Evolutionary conservation across 1,140 invertebrate genomes (phyloP).

Genomic region (Pantala flavescens): DNA sequence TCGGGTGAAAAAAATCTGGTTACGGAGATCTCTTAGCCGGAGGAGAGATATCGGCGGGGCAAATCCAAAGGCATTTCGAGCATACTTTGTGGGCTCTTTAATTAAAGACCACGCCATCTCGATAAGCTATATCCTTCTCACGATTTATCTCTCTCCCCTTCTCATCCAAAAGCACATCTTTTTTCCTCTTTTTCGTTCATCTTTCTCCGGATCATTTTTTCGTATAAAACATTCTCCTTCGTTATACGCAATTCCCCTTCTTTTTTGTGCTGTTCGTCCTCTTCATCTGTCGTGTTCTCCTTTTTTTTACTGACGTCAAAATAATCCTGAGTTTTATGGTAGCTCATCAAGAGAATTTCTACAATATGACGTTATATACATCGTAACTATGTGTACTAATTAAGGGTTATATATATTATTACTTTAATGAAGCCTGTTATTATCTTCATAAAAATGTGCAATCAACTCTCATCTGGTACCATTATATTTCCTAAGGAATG

Average conservation of each 20-base stretch:
- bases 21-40: not conserved
- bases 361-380: too few species aligned
- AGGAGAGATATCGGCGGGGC: not conserved
- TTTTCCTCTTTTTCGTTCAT: not conserved
- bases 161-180: not conserved
- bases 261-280: too few species aligned
- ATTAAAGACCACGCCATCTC: not conserved
- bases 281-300: too few species aligned
- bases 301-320: too few species aligned
- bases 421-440: too few species aligned
- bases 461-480: too few species aligned
- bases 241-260: not conserved
- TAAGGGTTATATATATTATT: too few species aligned
- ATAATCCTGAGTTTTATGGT: too few species aligned
- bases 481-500: too few species aligned
- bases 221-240: not conserved
- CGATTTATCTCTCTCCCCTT: not conserved
- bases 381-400: too few species aligned
- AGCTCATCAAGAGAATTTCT: too few species aligned
- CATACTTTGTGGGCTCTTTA: not conserved
- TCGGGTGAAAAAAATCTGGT: not conserved
- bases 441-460: too few species aligned
- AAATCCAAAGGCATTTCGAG: not conserved
- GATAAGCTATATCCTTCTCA: not conserved
- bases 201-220: not conserved